Conservation (phyloP, 2,797 vertebrate genomes). For the Pelobates cultripes region DNA sequence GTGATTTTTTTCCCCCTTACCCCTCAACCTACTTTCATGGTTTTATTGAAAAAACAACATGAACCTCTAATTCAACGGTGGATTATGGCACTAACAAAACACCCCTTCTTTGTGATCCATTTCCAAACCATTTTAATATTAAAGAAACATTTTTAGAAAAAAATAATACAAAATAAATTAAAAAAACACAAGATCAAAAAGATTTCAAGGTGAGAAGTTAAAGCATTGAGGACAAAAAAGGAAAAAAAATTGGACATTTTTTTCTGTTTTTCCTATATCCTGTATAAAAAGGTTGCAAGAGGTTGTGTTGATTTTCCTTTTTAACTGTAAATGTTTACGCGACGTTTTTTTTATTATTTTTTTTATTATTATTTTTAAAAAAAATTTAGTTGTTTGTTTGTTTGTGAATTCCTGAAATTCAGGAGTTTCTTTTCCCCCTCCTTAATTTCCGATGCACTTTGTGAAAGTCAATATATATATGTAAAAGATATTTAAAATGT, state of each 20-base stretch:
- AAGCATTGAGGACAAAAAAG: conserved; percentile 37
- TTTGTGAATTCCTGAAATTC: conserved; percentile 96
- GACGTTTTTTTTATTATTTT: conserved; percentile 73
- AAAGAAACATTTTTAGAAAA: conserved; percentile 39
- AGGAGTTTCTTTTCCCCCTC: conserved; percentile 82
- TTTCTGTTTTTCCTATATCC: conserved; percentile 77
- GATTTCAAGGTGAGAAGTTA: conserved; percentile 76
- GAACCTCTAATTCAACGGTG: conserved; percentile 26
- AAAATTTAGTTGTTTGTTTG: conserved; percentile 59
- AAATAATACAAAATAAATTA: conserved; percentile 1
- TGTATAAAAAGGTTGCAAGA: conserved; percentile 90
- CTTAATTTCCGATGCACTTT: conserved; percentile 99
- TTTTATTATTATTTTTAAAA: no score
- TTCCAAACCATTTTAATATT: conserved; percentile 60
- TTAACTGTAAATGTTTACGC: conserved; percentile 91
- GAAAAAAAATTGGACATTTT: conserved; percentile 76
- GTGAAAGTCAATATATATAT: conserved; percentile 99
- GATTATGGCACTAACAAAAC: conserved; percentile 30
- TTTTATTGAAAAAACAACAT: conserved; percentile 15
- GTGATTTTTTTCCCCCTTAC: not conserved
- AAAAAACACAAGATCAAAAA: conserved; percentile 64
- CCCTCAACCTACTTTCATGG: conserved; percentile 1
- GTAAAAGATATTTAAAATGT: conserved; percentile 96
- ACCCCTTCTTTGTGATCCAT: conserved; percentile 57
- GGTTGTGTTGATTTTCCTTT: conserved; percentile 75